Evolutionary conservation across 2,113 vertebrate genomes (phyloP).

Genomic region (Percopsis transmontana): DNA sequence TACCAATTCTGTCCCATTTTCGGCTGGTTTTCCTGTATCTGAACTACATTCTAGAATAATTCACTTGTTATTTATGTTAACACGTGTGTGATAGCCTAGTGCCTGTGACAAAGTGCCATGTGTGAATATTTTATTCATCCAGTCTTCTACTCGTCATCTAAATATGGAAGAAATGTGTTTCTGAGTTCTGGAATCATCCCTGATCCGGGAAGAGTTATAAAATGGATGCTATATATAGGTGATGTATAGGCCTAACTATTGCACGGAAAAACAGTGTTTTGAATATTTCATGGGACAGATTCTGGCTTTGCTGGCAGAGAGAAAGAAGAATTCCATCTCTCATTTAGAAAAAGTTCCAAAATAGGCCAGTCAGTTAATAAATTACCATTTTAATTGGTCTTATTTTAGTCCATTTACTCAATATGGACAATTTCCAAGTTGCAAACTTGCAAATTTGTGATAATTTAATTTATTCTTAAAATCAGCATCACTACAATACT

Average conservation of each 20-base stretch:
- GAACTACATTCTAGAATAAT: slow-evolving; percentile 37
- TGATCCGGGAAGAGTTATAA: slow-evolving; percentile 63
- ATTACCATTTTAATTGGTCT: slow-evolving; percentile 23
- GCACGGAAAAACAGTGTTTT: slow-evolving; percentile 60
- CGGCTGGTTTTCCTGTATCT: slow-evolving; percentile 21
- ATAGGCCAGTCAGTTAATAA: slow-evolving; percentile 43
- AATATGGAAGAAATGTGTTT: slow-evolving; percentile 37
- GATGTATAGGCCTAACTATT: slow-evolving; percentile 52
- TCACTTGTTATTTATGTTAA: slow-evolving; percentile 45
- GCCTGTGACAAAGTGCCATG: slow-evolving; percentile 48
- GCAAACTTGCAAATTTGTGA: slow-evolving; percentile 1
- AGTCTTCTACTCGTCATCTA: slow-evolving; percentile 52
- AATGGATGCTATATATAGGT: slow-evolving; percentile 73
- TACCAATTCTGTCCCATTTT: slow-evolving; percentile 30
- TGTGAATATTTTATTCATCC: slow-evolving; percentile 60
- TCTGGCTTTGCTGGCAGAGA: slow-evolving; percentile 42
- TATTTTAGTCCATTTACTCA: slow-evolving; percentile 27
- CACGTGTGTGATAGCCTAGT: slow-evolving; percentile 23
- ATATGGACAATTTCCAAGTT: background rate
- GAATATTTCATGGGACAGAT: slow-evolving; percentile 67
- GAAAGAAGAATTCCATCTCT: slow-evolving; percentile 44
- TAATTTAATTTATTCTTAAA: background rate
- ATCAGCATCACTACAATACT: background rate
- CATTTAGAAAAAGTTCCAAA: slow-evolving; percentile 33
- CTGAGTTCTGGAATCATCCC: slow-evolving; percentile 57